Evolutionary conservation across 2,113 vertebrate species (phyloP).

Genomic region (Bettongia penicillata): DNA sequence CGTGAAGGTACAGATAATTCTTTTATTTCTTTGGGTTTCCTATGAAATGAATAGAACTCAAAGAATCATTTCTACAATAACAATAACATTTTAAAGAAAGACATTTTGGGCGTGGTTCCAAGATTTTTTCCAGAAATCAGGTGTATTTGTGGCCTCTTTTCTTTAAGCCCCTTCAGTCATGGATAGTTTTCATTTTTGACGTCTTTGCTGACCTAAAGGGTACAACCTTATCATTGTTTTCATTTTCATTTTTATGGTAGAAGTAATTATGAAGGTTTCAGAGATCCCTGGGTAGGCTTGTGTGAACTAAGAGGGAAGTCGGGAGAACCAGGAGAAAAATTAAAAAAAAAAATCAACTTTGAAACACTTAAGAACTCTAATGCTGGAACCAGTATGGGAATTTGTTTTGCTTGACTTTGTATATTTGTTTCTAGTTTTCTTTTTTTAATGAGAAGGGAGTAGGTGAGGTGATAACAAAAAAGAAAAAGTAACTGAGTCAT

Average conservation of each 20-base stretch:
- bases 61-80: not conserved
- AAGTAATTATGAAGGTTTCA: not conserved
- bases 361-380: not conserved
- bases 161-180: not conserved
- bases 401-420: not conserved
- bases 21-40: not conserved
- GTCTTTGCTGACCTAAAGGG: no score
- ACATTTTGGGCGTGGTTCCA: not conserved
- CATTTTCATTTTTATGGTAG: not conserved
- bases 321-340: not conserved
- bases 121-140: not conserved
- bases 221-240: not conserved
- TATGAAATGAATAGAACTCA: not conserved
- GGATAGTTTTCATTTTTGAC: not conserved
- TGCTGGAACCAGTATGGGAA: not conserved
- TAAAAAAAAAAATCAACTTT: not conserved
- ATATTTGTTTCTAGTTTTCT: not conserved
- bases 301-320: not conserved
- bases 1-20: not conserved
- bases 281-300: not conserved
- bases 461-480: no score
- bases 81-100: not conserved
- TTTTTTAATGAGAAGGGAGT: not conserved
- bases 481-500: no score
- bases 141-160: not conserved